Conservation (phyloP, 2,113 vertebrate genomes). For the Barbus barbus region DNA sequence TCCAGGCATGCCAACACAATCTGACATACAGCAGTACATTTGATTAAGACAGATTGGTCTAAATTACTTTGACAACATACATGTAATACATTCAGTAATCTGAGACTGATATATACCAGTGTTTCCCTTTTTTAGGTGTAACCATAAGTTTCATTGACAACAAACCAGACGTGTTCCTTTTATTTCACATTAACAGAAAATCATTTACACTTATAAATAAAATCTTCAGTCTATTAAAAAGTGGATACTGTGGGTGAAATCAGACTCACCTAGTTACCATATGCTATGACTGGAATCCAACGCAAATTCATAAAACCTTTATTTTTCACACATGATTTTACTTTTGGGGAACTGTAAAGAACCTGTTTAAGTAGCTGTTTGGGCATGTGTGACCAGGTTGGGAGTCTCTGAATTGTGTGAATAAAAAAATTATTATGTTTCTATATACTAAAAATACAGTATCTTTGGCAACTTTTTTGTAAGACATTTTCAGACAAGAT, state of each 20-base stretch:
- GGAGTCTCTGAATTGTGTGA: background rate
- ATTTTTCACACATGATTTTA: background rate
- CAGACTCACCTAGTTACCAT: background rate
- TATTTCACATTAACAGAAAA: background rate
- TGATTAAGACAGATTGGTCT: too few relatives aligned
- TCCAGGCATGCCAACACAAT: background rate
- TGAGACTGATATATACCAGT: background rate
- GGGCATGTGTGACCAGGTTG: background rate
- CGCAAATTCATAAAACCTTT: too few relatives aligned
- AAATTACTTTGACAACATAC: background rate
- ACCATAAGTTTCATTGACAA: background rate
- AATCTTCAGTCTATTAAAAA: background rate
- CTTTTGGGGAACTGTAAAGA: background rate
- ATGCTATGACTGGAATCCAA: background rate
- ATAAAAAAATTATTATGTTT: background rate
- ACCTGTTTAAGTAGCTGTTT: background rate
- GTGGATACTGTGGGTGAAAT: background rate
- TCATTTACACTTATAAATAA: background rate
- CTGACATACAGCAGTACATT: background rate
- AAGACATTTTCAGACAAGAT: background rate
- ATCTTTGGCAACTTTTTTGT: background rate
- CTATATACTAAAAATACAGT: background rate
- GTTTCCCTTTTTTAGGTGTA: background rate
- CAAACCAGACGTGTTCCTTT: too few relatives aligned
- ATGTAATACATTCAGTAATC: background rate